Evolutionary conservation across 2,888 invertebrate species (phyloP), one percentile per base, ranked within the genome.

Genomic region (Metacarcinus magister): DNA sequence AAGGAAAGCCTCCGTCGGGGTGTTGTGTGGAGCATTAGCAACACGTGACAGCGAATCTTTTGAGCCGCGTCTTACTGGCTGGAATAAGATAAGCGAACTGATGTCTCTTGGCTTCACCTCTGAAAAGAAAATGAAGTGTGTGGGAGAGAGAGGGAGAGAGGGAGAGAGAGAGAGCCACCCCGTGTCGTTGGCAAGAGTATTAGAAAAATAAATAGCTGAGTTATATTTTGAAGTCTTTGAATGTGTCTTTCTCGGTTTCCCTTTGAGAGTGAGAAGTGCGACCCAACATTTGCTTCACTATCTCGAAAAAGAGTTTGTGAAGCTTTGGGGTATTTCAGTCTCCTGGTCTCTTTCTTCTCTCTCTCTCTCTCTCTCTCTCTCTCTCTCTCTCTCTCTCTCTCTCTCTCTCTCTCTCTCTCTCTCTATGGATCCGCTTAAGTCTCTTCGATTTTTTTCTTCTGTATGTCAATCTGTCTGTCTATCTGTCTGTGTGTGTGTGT

Each of bases 81-180:
- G 39, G 39, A 39, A 39, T 54, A 13, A 16, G 54, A 54, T 54
- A 19, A 54, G 19, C 54, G 16, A 54, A 13, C 2, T 54, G 54
- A 54, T 13, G 54, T 13, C 19, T 54, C 16, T 54, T 54, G n/a
- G n/a, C n/a, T 67, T 67, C n/a, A 23, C n/a, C n/a, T 7, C 23
- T 67, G 4, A n/a, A 67, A n/a, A n/a, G 19, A 43, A 92, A 90
- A 1, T 19, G 32, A 10, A 90, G 90, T 39, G 44, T 19, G 39
- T 39, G 90, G 23, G 43, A 39, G 44, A 44, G 39, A 90, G 90
- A 90, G 90, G 39, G 90, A 90, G 90, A 90, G 90, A 90, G 43
- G 0, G 32, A 44, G 90, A 90, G 43, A 19, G 90, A 90, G 39
- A 44, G n/a, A n/a, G 67, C 54, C 16, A 54, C 54, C 54, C 19